These are phyloP conservation scores for Oscheius onirici DNA, from an alignment of 2,888 invertebrate species.

Conservation along the genomic window DNA sequence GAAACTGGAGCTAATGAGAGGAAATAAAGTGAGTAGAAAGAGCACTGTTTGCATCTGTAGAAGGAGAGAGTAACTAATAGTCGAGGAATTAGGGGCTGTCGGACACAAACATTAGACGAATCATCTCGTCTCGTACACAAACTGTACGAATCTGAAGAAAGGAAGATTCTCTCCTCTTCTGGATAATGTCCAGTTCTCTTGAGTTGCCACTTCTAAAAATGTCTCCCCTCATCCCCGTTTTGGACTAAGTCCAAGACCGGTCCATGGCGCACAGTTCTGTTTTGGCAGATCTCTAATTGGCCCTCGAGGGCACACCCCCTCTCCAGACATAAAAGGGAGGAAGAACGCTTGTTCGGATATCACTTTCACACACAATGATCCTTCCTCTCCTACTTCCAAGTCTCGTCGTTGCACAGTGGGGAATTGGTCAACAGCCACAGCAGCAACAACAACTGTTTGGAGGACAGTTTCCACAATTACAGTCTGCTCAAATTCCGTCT, in stretches of 20 bases:
- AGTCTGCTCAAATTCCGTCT: too few relatives aligned
- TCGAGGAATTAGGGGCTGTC: slow-evolving; percentile 8
- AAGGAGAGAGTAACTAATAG: slow-evolving; percentile 13
- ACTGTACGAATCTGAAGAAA: background rate
- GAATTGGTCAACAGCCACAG: background rate
- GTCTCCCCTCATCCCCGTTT: slow-evolving; percentile 1
- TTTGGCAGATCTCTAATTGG: slow-evolving; percentile 24
- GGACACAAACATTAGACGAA: slow-evolving; percentile 5
- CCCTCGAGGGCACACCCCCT: background rate
- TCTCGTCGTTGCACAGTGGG: slow-evolving; percentile 13
- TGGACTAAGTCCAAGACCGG: slow-evolving; percentile 29
- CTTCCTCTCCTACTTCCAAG: background rate
- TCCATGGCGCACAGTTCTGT: slow-evolving; percentile 19
- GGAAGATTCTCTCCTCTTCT: background rate
- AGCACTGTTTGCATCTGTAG: slow-evolving; percentile 1
- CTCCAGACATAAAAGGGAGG: background rate
- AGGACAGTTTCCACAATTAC: background rate
- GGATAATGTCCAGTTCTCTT: background rate
- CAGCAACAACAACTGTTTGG: background rate
- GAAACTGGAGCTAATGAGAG: background rate
- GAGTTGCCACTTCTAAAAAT: slow-evolving; percentile 1
- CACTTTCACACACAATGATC: background rate
- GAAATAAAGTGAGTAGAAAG: background rate
- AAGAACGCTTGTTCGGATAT: background rate
- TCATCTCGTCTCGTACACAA: background rate